Percentiles rank a stretch among this genome's conserved stretches.
Conservation (phyloP, 2,113 vertebrate genomes). For the Illadopsis cleaveri region DNA sequence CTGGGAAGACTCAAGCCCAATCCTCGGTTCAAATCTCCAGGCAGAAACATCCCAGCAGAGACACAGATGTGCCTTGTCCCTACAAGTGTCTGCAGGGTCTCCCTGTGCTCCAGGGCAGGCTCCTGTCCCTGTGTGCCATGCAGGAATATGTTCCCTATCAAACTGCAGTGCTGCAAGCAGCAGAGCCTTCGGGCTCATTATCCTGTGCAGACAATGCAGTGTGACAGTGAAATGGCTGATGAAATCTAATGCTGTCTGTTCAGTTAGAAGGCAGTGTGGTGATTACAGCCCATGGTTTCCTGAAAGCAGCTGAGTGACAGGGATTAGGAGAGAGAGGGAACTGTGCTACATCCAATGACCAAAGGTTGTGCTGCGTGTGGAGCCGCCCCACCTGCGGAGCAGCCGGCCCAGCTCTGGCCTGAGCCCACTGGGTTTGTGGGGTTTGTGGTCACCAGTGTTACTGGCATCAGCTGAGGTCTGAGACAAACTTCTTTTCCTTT, state of each 20-base stretch:
- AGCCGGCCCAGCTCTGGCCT: not conserved
- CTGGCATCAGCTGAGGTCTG: not conserved
- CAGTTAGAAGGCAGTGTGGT: not conserved
- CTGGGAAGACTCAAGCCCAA: not conserved
- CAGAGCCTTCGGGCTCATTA: slow-evolving; percentile 39
- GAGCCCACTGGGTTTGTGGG: not conserved
- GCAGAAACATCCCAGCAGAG: rapidly evolving
- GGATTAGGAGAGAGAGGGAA: not conserved
- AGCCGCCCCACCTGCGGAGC: rapidly evolving
- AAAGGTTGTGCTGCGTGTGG: not conserved
- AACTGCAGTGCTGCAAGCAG: not conserved
- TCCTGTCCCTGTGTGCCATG: not conserved
- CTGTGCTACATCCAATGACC: not conserved
- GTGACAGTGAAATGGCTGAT: slow-evolving; percentile 43
- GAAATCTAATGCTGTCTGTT: slow-evolving; percentile 2
- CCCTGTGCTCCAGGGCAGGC: not conserved
- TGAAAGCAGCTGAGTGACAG: not conserved
- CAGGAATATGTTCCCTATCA: not conserved
- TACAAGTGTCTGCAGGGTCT: not conserved
- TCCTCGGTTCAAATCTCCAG: not conserved
- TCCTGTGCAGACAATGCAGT: not conserved
- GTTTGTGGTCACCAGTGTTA: not conserved
- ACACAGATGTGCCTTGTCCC: not conserved
- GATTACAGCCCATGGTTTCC: slow-evolving; percentile 3
- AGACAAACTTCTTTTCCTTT: not conserved